Evolutionary conservation across 2,888 invertebrate genomes (phyloP).

Genomic region (Phortica magna): DNA sequence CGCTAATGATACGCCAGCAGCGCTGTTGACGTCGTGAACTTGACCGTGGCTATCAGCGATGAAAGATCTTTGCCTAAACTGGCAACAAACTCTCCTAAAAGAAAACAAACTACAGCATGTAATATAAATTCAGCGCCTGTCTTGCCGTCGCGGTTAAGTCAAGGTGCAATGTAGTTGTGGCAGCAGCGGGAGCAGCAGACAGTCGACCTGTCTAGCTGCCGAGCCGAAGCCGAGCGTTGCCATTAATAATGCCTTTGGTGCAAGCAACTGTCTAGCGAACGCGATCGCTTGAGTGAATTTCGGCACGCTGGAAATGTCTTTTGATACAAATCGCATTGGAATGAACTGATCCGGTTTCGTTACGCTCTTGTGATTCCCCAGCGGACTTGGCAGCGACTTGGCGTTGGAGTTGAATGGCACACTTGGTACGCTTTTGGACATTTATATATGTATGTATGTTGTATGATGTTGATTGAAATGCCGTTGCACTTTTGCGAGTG

Average conservation of each 20-base stretch:
- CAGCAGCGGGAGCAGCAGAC: background rate
- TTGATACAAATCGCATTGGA: slow-evolving; percentile 44
- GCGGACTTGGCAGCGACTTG: background rate
- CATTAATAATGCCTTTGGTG: slow-evolving; percentile 33
- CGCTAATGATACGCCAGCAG: slow-evolving; percentile 65
- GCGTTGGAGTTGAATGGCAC: background rate
- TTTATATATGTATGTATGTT: too few relatives aligned
- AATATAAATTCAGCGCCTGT: slow-evolving; percentile 2
- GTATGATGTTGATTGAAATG: background rate
- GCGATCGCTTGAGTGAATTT: slow-evolving; percentile 32
- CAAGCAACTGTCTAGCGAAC: slow-evolving; percentile 12
- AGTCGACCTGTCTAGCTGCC: background rate
- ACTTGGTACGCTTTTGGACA: too few relatives aligned
- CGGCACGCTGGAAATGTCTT: slow-evolving; percentile 31
- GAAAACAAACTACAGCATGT: slow-evolving; percentile 6
- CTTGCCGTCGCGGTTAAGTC: background rate
- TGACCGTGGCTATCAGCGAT: slow-evolving; percentile 75
- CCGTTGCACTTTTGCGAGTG: slow-evolving; percentile 30
- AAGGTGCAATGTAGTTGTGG: background rate
- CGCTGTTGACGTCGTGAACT: slow-evolving; percentile 69
- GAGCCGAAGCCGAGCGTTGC: background rate
- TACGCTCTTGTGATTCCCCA: slow-evolving; percentile 44
- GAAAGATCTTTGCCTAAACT: slow-evolving; percentile 53
- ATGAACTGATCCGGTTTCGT: slow-evolving; percentile 51
- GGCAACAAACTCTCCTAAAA: background rate